Percentiles rank a stretch among this genome's conserved stretches.
Evolutionary conservation across 2,888 invertebrate genomes (phyloP).

Genomic region (Sphecodes monilicornis): DNA sequence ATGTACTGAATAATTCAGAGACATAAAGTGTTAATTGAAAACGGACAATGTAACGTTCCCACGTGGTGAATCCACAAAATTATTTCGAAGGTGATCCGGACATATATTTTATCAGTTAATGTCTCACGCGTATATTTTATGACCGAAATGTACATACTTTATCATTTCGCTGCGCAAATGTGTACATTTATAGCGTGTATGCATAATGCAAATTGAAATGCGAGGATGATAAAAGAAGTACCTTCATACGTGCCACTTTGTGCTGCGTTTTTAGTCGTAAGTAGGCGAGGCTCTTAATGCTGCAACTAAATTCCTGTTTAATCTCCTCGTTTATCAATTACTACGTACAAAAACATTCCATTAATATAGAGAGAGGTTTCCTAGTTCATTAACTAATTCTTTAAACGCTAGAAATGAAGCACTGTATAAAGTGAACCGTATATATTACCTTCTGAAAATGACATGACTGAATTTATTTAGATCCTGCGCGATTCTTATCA

Average conservation of each 20-base stretch:
- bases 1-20: not conserved
- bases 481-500: not conserved
- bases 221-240: not conserved
- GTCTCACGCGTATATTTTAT: not conserved
- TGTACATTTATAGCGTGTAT: not conserved
- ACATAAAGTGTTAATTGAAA: conserved; percentile 9
- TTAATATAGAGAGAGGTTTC: not conserved
- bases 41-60: not conserved
- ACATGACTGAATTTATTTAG: not conserved
- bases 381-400: not conserved
- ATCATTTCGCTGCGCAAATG: not conserved
- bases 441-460: not conserved
- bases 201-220: conserved; percentile 2
- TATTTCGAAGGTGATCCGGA: conserved; percentile 12
- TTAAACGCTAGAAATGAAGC: not conserved
- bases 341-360: not conserved
- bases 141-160: not conserved
- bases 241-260: not conserved
- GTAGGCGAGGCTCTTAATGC: not conserved
- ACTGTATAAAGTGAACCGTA: not conserved
- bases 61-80: not conserved
- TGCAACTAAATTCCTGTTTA: not conserved
- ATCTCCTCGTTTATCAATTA: not conserved
- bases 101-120: conserved; percentile 8
- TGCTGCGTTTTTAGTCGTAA: not conserved